Base-by-base conservation (phyloP, 2,888 invertebrate species). In the Spisula subtruncata region DNA sequence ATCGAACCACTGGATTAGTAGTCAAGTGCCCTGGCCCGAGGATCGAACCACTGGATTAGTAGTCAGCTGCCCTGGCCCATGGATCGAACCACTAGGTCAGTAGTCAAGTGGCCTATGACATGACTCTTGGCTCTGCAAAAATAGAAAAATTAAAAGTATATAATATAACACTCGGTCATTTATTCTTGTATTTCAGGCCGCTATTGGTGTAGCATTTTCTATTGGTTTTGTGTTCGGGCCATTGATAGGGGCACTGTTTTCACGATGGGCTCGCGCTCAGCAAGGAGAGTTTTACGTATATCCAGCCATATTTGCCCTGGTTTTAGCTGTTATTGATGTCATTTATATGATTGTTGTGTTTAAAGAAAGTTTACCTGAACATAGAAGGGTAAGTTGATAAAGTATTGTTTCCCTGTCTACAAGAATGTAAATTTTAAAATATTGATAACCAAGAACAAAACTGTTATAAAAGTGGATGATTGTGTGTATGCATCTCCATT, bases 161-260 rank as follows among this genome's bases (percentile, higher is more conserved):
- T 41, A 8, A 41, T 41, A 41, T 41, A 41, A 41, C n/a, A n/a
- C n/a, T n/a, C n/a, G n/a, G n/a, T n/a, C n/a, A 41, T 41, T 2
- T 41, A 41, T 41, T 8, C 41, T 89, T 91, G 71, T 97, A 97
- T 95, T 97, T 75, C 94, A 98, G 98, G 99, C 99, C n/a, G 97
- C 99, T 85, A 98, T 99, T 91, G 99, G 99, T 18, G 98, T 99
- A 94, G 99, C 99, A 12, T 99, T 99, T 97, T 99, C 99, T 0
- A 97, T 99, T 90, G 99, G 99, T n/a, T 99, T 99, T 97, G 98
- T 99, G 94, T 97, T 99, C 91, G 99, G 99, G 0, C 99, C 99
- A 2, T 97, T 99, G 97, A 98, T 99, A 92, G 99, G 99, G 41
- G 99, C 99, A 6, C 89, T 90, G 48, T 96, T 96, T 91, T 95